phyloP scores from a whole-genome alignment of 2,797 vertebrate genomes.

The Paratrypauchen microcephalus region DNA sequence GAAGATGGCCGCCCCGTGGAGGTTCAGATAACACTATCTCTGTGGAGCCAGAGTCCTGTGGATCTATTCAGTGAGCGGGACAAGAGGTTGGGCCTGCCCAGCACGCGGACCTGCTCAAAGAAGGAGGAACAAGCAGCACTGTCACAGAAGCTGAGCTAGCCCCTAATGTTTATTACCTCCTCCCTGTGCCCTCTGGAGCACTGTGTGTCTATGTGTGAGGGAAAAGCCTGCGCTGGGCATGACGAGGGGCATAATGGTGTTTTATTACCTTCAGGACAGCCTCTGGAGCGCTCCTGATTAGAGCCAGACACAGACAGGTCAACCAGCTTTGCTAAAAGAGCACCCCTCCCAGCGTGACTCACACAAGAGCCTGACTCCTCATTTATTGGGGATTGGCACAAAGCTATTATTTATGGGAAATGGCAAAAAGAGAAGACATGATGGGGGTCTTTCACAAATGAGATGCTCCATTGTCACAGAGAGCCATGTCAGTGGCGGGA shows the following conservation, averaged over 20 bases:
- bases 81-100: conserved; percentile 62
- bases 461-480: conserved; percentile 54
- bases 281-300: conserved; percentile 79
- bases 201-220: conserved; percentile 19
- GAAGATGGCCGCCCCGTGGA: conserved; percentile 60
- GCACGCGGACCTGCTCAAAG: conserved; percentile 75
- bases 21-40: conserved; percentile 82
- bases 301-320: conserved; percentile 66
- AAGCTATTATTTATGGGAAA: conserved; percentile 49
- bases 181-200: conserved; percentile 45
- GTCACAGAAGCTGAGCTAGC: conserved; percentile 61
- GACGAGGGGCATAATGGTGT: conserved; percentile 45
- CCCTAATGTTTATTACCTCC: conserved; percentile 75
- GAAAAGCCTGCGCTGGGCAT: conserved; percentile 21
- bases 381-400: conserved; percentile 51
- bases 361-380: conserved; percentile 45
- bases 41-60: conserved; percentile 73
- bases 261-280: conserved; percentile 68
- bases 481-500: conserved; percentile 36
- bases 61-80: conserved; percentile 68
- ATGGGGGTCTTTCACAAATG: conserved; percentile 61
- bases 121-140: conserved; percentile 70
- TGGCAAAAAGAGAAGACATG: conserved; percentile 54
- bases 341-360: conserved; percentile 40
- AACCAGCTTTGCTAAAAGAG: conserved; percentile 61